These are phyloP conservation scores for Melanotaenia boesemani DNA, from an alignment of 2,797 vertebrate genomes.

Conservation along the genomic window DNA sequence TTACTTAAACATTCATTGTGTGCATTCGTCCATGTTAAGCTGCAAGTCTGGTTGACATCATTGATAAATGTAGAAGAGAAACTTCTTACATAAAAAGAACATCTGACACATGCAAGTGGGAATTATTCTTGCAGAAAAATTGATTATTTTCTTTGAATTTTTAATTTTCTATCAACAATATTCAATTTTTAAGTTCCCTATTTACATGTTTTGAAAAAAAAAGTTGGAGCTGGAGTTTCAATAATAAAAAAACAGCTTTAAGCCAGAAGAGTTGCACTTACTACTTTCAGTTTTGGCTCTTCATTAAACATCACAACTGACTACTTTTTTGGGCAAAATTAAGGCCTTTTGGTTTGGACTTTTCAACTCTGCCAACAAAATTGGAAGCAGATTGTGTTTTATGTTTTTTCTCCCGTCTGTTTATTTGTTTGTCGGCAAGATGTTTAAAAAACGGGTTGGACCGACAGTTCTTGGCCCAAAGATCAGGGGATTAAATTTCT, in stretches of 20 bases:
- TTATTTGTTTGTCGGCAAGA: constrained; percentile 65
- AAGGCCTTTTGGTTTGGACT: constrained; percentile 41
- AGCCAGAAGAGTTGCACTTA: constrained; percentile 1
- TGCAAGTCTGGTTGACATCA: not conserved
- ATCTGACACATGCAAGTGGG: not conserved
- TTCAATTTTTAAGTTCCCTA: not conserved
- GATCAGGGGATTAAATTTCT: constrained; percentile 71
- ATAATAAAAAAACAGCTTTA: constrained; percentile 14
- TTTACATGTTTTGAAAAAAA: not conserved
- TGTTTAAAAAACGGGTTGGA: constrained; percentile 56
- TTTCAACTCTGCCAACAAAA: constrained; percentile 63
- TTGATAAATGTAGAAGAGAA: too few relatives aligned
- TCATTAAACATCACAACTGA: not conserved
- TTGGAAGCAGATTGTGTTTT: constrained; percentile 59
- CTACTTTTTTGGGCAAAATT: constrained; percentile 28
- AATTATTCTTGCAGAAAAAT: not conserved
- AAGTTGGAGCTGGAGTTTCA: not conserved
- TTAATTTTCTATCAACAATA: too few relatives aligned
- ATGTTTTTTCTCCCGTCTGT: constrained; percentile 65
- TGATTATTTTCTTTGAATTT: too few relatives aligned
- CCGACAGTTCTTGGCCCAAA: constrained; percentile 70
- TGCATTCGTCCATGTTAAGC: not conserved
- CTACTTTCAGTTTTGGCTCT: not conserved
- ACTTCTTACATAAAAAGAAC: too few relatives aligned
- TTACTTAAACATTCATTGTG: not conserved